phyloP scores from a whole-genome alignment of 2,113 vertebrate genomes.

The Coturnix japonica region DNA sequence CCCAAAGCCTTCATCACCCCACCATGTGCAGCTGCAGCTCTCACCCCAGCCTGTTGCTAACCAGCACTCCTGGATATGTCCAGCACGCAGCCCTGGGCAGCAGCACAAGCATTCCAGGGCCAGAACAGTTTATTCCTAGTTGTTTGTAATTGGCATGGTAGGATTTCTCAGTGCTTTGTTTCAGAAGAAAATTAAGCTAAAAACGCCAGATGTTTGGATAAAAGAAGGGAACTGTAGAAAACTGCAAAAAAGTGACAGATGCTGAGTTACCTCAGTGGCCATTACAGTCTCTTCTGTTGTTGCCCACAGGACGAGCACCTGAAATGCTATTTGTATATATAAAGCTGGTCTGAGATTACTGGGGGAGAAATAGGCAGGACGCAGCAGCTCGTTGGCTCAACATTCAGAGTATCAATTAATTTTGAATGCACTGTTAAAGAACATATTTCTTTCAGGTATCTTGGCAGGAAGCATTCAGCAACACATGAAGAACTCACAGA shows the following conservation, averaged over 20 bases:
- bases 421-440: background rate
- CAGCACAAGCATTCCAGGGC: background rate
- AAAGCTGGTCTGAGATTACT: background rate
- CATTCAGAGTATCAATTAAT: background rate
- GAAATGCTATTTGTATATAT: background rate
- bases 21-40: background rate
- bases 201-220: background rate
- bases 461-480: rapidly evolving
- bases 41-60: background rate
- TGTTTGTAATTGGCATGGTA: background rate
- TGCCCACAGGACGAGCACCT: rapidly evolving
- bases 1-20: background rate
- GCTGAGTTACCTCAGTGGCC: background rate
- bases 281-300: background rate
- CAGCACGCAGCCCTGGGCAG: background rate
- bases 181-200: background rate
- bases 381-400: background rate
- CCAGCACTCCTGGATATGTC: rapidly evolving
- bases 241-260: background rate
- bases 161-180: background rate
- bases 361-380: background rate
- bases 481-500: rapidly evolving
- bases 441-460: background rate
- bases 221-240: background rate
- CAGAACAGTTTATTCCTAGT: background rate